These are phyloP conservation scores for Sanderia malayensis DNA, from an alignment of 30 jellyfish, hydroid and myxozoan species.

Conservation along the genomic window DNA sequence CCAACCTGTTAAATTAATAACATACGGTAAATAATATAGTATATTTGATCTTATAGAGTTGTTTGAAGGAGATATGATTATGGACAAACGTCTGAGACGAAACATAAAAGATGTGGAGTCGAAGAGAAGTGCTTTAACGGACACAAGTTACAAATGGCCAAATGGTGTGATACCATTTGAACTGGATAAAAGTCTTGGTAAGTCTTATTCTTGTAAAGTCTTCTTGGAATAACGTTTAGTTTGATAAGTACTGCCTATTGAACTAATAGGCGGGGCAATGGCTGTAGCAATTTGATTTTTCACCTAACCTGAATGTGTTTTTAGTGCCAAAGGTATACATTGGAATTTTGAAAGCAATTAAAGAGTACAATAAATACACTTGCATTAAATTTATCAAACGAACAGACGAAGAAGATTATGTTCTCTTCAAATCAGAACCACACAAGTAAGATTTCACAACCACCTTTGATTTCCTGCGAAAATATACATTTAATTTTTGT, in stretches of 20 bases:
- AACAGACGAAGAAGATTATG: constrained; percentile 60
- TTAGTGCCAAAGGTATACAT: constrained; percentile 36
- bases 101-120: constrained; percentile 55
- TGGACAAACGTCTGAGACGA: constrained; percentile 67
- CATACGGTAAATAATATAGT: no score
- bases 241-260: no score
- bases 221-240: no score
- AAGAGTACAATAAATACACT: constrained; percentile 44
- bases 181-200: constrained; percentile 50
- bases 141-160: constrained; percentile 67
- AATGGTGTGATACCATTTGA: constrained; percentile 77
- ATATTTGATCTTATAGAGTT: no score
- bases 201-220: no score
- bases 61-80: constrained; percentile 97
- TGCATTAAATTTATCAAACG: constrained; percentile 74
- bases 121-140: constrained; percentile 85
- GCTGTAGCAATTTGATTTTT: neutral
- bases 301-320: neutral
- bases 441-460: constrained; percentile 73
- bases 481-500: no score
- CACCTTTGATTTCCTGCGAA: no score
- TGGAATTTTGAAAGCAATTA: constrained; percentile 55
- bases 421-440: constrained; percentile 57
- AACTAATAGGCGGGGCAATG: no score
- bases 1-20: no score